phyloP scores from a whole-genome alignment of 2,888 invertebrate species.

The Encarsia formosa region DNA sequence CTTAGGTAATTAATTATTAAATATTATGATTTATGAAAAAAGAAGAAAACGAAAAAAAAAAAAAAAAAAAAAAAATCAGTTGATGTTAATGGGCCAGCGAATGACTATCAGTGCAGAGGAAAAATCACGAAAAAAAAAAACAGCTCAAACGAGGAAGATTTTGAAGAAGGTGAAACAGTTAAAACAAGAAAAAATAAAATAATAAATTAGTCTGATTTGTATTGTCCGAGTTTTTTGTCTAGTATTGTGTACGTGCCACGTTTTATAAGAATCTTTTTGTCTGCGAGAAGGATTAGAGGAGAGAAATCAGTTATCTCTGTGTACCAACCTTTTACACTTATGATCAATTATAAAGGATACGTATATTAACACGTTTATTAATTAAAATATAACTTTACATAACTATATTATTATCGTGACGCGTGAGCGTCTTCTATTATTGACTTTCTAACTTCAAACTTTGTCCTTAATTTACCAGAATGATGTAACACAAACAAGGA shows the following conservation, averaged over 20 bases:
- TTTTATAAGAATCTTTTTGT: constrained; percentile 49
- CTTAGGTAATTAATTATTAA: constrained; percentile 49
- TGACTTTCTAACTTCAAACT: no score
- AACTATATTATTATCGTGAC: constrained; percentile 16
- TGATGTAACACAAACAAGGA: no score
- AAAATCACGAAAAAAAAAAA: constrained; percentile 24
- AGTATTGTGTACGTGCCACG: constrained; percentile 50
- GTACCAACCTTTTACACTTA: constrained; percentile 50
- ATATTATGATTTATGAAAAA: constrained; percentile 40
- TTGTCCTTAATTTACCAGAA: no score
- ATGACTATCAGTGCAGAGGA: constrained; percentile 40
- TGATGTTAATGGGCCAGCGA: constrained; percentile 37
- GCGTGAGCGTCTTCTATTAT: not conserved
- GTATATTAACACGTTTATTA: no score
- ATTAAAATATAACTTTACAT: no score
- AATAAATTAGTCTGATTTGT: constrained; percentile 47
- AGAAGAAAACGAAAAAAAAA: constrained; percentile 30
- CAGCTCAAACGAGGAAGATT: constrained; percentile 19
- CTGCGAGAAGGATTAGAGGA: constrained; percentile 37
- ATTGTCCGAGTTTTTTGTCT: constrained; percentile 49
- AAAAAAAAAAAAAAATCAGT: constrained; percentile 34
- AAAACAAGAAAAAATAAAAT: constrained; percentile 14
- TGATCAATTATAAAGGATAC: constrained; percentile 25
- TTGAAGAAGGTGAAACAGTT: constrained; percentile 21
- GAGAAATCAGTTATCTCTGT: constrained; percentile 46